Conservation (phyloP, 2,113 vertebrate genomes). For the Physeter macrocephalus region DNA sequence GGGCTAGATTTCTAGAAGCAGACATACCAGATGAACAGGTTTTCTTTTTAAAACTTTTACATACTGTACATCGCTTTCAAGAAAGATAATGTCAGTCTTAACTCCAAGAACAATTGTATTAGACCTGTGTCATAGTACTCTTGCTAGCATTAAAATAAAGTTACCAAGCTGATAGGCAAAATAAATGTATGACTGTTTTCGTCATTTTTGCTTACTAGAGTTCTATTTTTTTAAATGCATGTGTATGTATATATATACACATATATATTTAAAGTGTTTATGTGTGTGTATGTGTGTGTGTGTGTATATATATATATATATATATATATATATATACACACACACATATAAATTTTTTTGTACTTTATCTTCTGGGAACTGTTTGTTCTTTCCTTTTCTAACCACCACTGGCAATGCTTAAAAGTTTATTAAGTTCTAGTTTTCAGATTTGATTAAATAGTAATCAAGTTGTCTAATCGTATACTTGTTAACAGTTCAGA, state of each 20-base stretch:
- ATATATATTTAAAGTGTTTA: background rate
- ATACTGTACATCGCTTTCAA: background rate
- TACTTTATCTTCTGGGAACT: background rate
- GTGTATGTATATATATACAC: background rate
- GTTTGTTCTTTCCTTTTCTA: background rate
- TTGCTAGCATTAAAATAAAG: background rate
- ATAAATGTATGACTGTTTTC: background rate
- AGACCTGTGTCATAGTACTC: background rate
- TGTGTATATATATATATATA: background rate
- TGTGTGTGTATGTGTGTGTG: background rate
- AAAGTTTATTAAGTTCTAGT: constrained; percentile 17
- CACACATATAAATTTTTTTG: background rate
- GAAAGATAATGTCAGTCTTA: background rate
- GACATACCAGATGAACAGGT: background rate
- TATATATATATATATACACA: background rate
- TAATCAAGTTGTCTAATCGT: background rate
- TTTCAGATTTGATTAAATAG: constrained; percentile 13
- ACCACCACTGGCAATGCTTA: background rate
- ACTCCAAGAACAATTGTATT: background rate
- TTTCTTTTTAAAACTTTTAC: constrained; percentile 26
- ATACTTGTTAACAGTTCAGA: background rate
- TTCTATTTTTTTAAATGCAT: background rate
- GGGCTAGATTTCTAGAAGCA: background rate
- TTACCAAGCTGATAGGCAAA: background rate
- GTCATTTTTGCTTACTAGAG: background rate